Base-by-base conservation (phyloP, 2,888 invertebrate genomes). In the Melanargia galathea region DNA sequence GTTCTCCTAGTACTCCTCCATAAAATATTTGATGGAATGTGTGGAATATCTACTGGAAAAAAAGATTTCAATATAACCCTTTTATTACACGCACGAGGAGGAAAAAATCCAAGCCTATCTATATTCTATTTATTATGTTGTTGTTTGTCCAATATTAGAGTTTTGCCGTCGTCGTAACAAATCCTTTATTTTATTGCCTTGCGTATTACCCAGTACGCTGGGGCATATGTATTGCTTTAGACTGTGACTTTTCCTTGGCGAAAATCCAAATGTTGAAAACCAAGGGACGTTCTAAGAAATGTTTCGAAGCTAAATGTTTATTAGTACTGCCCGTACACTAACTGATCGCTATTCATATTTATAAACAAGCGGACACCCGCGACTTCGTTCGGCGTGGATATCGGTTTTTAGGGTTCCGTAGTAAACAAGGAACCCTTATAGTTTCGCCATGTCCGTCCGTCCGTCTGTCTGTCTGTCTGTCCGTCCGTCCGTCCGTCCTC, bases 171-270 rank as follows among this genome's bases (percentile, higher is more conserved):
- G 52, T 52, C 52, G 52, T 16, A 35, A 11, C 33, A 20, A 52
- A 52, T 52, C 52, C 52, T 52, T 52, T 52, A 52, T 52, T 52
- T 35, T 52, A 52, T 35, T 52, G 35, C 35, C 13, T 20, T 6
- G 35, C 6, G 11, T 52, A 35, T 20, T 52, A 52, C 33, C 10
- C 18, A 13, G 26, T 30, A 18, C 18, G 18, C 33, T 18, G 11
- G 11, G 24, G n/a, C 16, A 20, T 18, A 30, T 49, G 7, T 49
- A 49, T 26, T 49, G 16, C 30, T 26, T 49, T 16, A 33, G 10
- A 49, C 13, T n/a, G n/a, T n/a, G n/a, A 24, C 4, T 18, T 16
- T 13, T 10, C n/a, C 26, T 35, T 33, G 52, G 52, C 52, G 18
- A 52, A 35, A 52, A 33, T 52, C 52, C 52, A 52, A 35, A 20